Base-by-base conservation (phyloP, 1,140 invertebrate species). In the Epicauta chinensis region DNA sequence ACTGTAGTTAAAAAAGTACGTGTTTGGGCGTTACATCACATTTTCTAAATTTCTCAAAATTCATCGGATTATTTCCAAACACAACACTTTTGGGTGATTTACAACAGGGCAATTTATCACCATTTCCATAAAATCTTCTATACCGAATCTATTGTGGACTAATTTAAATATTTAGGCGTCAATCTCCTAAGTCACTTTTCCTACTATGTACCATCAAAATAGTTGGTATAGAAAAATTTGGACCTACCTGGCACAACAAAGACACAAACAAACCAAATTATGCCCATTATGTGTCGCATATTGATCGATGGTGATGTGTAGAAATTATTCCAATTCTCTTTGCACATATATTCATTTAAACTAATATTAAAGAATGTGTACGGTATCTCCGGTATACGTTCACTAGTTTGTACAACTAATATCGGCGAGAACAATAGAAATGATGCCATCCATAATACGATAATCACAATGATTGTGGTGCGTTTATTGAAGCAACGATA, bases 221-320 rank as follows among this genome's bases (percentile, higher is more conserved):
- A 38, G 36, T 13, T 5, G 16, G n/a, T n/a, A n/a, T 40, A 30
- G 14, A 31, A 14, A 12, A 13, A 32, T 16, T 11, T 48, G 7
- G 7, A 51, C 38, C 72, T 61, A 81, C 81, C 80, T 3, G 86
- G 86, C 46, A 87, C 75, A 5, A 82, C 80, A 61, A 88, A 88
- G 30, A 88, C 83, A 29, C 86, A 66, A 0, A 82, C 73, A 59
- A 89, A 86, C 56, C 82, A 82, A 37, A 83, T 74, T 4, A 79
- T 71, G 1, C 84, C 84, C 61, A 86, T 84, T 12, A 74, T 46
- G 12, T 31, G 46, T 2, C 29, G 46, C 37, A 39, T 31, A 35
- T 79, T 66, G 29, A 72, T 69, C 23, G 71, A 58, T 11, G 59
- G 42, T n/a, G 43, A 40, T 2, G 17, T 50, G 29, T 53, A 45